phyloP scores from a whole-genome alignment of 1,140 invertebrate species.

The Achroia grisella region DNA sequence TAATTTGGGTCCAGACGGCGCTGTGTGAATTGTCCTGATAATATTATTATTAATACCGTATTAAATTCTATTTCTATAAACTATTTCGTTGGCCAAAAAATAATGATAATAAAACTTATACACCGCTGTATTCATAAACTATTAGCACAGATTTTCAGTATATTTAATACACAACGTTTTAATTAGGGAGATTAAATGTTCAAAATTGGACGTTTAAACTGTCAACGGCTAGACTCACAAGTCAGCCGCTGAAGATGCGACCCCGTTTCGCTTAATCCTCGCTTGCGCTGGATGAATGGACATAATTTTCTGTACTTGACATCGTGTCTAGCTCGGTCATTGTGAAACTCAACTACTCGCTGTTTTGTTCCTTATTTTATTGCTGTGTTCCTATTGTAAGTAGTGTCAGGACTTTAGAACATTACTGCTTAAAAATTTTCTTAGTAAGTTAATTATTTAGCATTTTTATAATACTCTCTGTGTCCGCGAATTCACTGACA shows the following conservation, averaged over 20 bases:
- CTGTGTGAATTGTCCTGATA: too few species aligned
- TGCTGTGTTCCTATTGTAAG: constrained; percentile 14
- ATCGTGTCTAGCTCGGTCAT: constrained; percentile 53
- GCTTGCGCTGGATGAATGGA: constrained; percentile 54
- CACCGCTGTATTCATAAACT: too few species aligned
- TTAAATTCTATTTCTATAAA: too few species aligned
- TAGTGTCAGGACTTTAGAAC: too few species aligned
- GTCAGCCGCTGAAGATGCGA: constrained; percentile 45
- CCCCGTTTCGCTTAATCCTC: constrained; percentile 59
- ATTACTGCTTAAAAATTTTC: background rate
- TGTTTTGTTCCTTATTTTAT: constrained; percentile 51
- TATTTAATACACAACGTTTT: constrained; percentile 15
- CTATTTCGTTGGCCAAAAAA: too few species aligned
- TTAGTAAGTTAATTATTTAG: too few species aligned
- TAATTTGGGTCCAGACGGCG: too few species aligned
- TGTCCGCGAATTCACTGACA: too few species aligned
- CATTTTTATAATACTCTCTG: too few species aligned
- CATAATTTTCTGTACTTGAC: constrained; percentile 70
- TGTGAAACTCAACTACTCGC: constrained; percentile 38
- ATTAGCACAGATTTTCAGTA: too few species aligned
- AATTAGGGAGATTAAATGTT: constrained; percentile 29
- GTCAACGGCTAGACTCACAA: constrained; percentile 31
- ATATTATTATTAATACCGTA: too few species aligned
- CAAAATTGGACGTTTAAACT: constrained; percentile 36
- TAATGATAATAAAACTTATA: too few species aligned